Conservation (phyloP, 2,113 vertebrate species). For the Hirundichthys speculiger region DNA sequence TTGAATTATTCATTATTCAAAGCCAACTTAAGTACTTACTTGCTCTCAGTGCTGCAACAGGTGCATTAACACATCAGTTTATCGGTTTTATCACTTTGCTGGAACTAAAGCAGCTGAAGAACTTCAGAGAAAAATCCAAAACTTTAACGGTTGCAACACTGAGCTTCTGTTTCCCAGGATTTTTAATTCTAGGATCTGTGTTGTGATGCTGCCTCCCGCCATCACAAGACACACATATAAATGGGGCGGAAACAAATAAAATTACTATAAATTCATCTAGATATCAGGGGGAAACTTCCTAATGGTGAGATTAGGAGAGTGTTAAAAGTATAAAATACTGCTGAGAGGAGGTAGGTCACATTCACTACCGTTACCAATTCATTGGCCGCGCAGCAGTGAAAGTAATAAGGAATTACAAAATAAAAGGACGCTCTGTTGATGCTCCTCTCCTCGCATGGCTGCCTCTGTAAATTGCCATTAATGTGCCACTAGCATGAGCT, state of each 20-base stretch:
- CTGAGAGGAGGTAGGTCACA: conserved; percentile 46
- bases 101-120: too few relatives aligned
- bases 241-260: not conserved
- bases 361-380: conserved; percentile 52
- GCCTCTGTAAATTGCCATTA: conserved; percentile 77
- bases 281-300: not conserved
- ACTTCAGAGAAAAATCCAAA: too few relatives aligned
- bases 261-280: conserved; percentile 6
- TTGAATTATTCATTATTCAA: too few relatives aligned
- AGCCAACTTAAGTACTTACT: too few relatives aligned
- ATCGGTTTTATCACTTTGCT: too few relatives aligned
- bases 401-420: conserved; percentile 75
- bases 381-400: conserved; percentile 52
- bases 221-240: not conserved
- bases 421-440: conserved; percentile 63
- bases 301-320: conserved; percentile 11
- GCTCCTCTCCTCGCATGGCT: conserved; percentile 63
- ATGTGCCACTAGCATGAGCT: conserved; percentile 70
- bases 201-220: too few relatives aligned
- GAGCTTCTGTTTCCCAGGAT: too few relatives aligned
- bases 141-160: too few relatives aligned
- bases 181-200: too few relatives aligned
- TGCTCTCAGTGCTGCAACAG: too few relatives aligned
- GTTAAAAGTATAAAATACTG: conserved; percentile 9
- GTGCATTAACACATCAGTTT: too few relatives aligned